These are phyloP conservation scores for Cuculus canorus DNA, from an alignment of 2,797 vertebrate genomes.

Conservation along the genomic window DNA sequence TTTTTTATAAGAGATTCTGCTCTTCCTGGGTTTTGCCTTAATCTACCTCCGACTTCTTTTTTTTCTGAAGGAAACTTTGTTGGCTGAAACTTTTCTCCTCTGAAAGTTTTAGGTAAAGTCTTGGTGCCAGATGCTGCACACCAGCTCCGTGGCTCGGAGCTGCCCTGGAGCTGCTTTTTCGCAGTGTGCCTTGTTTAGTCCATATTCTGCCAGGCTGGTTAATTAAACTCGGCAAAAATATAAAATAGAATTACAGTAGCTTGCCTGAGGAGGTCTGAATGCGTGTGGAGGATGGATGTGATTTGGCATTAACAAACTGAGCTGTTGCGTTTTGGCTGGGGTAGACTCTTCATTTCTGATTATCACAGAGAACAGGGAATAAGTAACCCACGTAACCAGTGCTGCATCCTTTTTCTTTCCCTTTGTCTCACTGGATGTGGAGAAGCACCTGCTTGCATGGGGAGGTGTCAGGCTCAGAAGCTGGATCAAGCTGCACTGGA, in stretches of 20 bases:
- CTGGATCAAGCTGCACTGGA: neutral
- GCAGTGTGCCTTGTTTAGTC: neutral
- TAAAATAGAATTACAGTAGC: neutral
- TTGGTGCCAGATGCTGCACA: neutral
- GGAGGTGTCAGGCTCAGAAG: neutral
- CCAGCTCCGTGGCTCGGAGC: neutral
- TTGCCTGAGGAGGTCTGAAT: neutral
- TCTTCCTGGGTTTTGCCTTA: neutral
- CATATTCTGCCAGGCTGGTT: neutral
- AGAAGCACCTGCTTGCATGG: rapidly evolving
- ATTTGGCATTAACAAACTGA: neutral
- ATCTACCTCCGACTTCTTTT: neutral
- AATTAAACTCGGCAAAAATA: neutral
- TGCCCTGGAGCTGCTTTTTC: neutral
- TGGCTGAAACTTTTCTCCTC: neutral
- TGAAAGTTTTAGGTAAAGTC: neutral
- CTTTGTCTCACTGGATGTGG: rapidly evolving
- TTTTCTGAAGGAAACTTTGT: neutral
- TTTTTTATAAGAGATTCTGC: neutral
- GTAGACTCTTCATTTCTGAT: neutral
- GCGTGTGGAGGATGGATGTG: neutral
- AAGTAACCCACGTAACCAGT: neutral
- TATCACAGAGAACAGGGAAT: neutral
- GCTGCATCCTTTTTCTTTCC: neutral
- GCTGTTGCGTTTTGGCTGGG: neutral